Evolutionary conservation across 2,888 invertebrate species (phyloP).

Genomic region (Bimastos eiseni): DNA sequence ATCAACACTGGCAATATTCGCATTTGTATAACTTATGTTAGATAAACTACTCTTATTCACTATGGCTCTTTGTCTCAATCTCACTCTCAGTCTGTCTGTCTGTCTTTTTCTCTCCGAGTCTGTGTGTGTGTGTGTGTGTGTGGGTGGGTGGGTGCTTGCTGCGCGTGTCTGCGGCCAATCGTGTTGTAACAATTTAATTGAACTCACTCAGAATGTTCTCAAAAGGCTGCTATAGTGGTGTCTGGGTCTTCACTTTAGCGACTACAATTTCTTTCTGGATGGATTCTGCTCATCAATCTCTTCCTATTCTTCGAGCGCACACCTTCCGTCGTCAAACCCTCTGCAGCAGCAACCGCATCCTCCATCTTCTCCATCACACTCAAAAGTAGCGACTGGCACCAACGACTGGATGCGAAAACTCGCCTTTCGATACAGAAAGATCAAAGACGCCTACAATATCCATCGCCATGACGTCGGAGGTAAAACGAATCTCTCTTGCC

Average conservation of each 20-base stretch:
- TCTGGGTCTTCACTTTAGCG: neutral
- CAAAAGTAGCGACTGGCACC: neutral
- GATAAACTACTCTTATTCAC: no score
- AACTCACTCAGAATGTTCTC: no score
- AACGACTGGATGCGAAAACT: neutral
- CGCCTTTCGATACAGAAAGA: neutral
- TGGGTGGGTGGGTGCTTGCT: no score
- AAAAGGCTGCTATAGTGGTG: no score
- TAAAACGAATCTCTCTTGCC: neutral
- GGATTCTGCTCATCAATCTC: neutral
- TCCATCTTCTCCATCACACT: neutral
- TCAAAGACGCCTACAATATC: neutral
- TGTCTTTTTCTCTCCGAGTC: no score
- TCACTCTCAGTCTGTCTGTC: no score
- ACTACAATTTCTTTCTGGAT: conserved; percentile 6
- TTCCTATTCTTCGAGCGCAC: neutral
- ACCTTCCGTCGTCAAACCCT: neutral
- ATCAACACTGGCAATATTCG: no score
- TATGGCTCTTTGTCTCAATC: no score
- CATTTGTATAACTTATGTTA: no score
- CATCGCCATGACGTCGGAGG: neutral
- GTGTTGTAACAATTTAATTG: neutral
- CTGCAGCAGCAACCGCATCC: neutral
- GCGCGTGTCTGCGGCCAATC: neutral
- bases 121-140: no score